Conservation (phyloP, 1,140 invertebrate species). For the Mya arenaria region DNA sequence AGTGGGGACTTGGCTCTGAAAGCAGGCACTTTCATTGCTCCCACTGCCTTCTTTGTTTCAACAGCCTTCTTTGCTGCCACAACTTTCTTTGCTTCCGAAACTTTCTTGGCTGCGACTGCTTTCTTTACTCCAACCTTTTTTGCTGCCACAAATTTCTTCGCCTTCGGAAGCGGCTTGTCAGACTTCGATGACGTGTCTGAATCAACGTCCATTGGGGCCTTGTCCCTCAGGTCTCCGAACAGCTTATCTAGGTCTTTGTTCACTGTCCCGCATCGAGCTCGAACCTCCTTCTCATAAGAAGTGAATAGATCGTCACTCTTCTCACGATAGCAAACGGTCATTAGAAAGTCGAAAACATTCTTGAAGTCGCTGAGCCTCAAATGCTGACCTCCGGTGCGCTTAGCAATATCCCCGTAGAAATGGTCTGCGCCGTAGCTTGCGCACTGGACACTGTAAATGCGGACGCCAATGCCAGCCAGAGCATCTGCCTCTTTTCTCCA, state of each 20-base stretch:
- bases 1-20: background rate
- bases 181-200: background rate
- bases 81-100: background rate
- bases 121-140: background rate
- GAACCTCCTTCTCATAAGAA: conserved; percentile 38
- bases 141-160: background rate
- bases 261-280: background rate
- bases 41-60: background rate
- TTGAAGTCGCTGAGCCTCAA: conserved; percentile 50
- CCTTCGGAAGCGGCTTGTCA: background rate
- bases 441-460: conserved; percentile 16
- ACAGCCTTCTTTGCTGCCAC: background rate
- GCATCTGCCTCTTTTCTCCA: conserved; percentile 64
- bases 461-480: conserved; percentile 1
- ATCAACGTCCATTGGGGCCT: background rate
- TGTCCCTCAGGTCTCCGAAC: background rate
- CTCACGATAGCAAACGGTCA: conserved; percentile 62
- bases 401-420: conserved; percentile 42
- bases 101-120: background rate
- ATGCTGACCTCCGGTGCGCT: conserved; percentile 40
- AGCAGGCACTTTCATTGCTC: background rate
- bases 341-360: conserved; percentile 59
- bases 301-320: conserved; percentile 53
- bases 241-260: conserved; percentile 21
- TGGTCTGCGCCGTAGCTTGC: background rate